Base-by-base conservation (phyloP, 2,797 vertebrate genomes). In the Melanotaenia nigrans region DNA sequence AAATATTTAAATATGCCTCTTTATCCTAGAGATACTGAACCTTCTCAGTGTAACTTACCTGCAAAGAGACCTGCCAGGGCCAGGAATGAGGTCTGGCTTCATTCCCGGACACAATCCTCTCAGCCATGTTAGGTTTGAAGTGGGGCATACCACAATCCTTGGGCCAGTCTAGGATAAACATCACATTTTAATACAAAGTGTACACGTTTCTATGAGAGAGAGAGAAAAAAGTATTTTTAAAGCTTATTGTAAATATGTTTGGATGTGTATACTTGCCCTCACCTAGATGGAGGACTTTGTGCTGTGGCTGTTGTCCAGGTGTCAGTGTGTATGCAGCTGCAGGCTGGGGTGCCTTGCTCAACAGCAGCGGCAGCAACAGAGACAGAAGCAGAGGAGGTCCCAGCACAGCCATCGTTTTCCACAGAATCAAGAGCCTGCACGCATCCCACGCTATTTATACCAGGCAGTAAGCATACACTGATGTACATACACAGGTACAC, bases 31-130 rank as follows among this genome's bases (percentile, higher is more conserved):
- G 58, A 36, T 20, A 16, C 18, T 38, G 54, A 77, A 42, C 18
- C 35, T 30, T 0, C 0, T 55, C 10, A 18, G 24, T 14, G 3
- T 28, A 53, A n/a, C 61, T 75, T 93, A 94, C 94, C 94, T 95
- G 94, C 78, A 95, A 84, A 14, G 94, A 95, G 47, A 95, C 94
- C 82, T 95, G 94, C 94, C 94, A 95, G 32, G 95, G 95, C 94
- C 94, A 95, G 8, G 95, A 95, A 71, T 90, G 93, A 36, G 94
- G 93, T 66, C 93, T 91, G 58, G 93, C 93, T 75, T 96, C 94
- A 4, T 93, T 93, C 22, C 94, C 95, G 0, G 91, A 94, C 57
- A 93, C 84, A 49, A 95, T 94, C 82, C 93, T 94, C 78, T 94
- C 94, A 5, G 77, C 73, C 45, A 94, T 93, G 73, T 93, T 95